Evolutionary conservation across 2,888 invertebrate species (phyloP).

Genomic region (Ephialtes manifestator): DNA sequence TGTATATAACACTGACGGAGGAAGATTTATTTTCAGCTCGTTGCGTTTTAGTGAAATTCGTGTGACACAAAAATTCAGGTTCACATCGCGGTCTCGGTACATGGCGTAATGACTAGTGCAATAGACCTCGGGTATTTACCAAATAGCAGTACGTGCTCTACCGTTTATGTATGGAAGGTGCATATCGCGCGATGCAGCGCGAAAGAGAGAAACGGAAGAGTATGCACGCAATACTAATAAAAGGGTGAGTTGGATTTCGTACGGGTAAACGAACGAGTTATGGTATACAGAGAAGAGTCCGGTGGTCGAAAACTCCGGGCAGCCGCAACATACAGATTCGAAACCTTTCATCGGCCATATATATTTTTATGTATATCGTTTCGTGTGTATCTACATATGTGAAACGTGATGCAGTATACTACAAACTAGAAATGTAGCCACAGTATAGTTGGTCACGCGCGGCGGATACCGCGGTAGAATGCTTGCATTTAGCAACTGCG

Average conservation of each 20-base stretch:
- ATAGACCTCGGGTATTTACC: conserved; percentile 37
- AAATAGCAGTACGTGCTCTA: conserved; percentile 28
- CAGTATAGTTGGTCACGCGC: conserved; percentile 35
- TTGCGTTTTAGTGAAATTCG: too few relatives aligned
- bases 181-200: neutral
- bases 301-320: conserved; percentile 21
- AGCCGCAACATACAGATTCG: neutral
- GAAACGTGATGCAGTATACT: neutral
- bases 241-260: conserved; percentile 1
- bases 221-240: conserved; percentile 26
- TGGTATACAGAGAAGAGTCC: conserved; percentile 6
- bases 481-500: conserved; percentile 20
- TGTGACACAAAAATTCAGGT: conserved; percentile 6
- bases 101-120: conserved; percentile 38
- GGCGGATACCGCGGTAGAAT: conserved; percentile 26
- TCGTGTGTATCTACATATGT: neutral
- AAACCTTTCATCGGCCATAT: neutral
- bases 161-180: neutral
- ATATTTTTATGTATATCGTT: neutral
- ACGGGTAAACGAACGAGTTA: conserved; percentile 22
- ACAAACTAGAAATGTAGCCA: neutral
- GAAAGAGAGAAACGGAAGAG: neutral
- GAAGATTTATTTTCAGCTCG: neutral
- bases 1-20: neutral
- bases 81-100: conserved; percentile 10